Evolutionary conservation across 2,888 invertebrate species (phyloP), one percentile per base, ranked within the genome.

Genomic region (Conomelus anceps): DNA sequence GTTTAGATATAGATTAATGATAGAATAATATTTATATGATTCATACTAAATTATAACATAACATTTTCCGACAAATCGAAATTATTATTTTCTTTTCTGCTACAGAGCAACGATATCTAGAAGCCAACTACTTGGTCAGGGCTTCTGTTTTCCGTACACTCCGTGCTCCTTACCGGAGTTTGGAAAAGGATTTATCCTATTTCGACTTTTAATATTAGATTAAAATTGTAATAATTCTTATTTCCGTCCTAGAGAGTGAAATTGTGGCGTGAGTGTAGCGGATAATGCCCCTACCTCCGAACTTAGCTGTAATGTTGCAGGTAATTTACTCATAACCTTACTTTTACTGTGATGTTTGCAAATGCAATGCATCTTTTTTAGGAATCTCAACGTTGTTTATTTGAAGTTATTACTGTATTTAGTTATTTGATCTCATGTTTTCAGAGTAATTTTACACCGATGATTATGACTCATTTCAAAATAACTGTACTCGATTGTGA

Each of bases 251-350:
- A 63, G n/a, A 7, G 63, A 63, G 63, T 63, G 63, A 63, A 63
- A 63, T 63, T 63, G 63, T 63, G 63, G 63, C 63, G 63, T 63
- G 63, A 63, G 63, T 63, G 63, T 86, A 23, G 86, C 4, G 24
- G 85, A 86, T 17, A 86, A 86, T 86, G 86, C 86, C 86, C 86
- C 29, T 86, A 24, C 86, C 86, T 23, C 86, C 86, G 22, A 86
- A 26, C 26, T 29, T 26, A 86, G 24, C 86, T 23, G 86, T 29
- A 24, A 86, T 86, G 86, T 86, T 86, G 24, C 86, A 86, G 86
- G 86, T 86, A 86, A 86, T 26, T 86, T 24, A 20, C 22, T 26
- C 86, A 23, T 86, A 86, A 86, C 86, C 86, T 86, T 86, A 86
- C 29, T 86, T 86, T 23, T 26, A 23, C 23, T 85, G 13, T 63